Evolutionary conservation across 2,888 invertebrate species (phyloP), one percentile per base, ranked within the genome.

Genomic region (Mythimna ferrago): DNA sequence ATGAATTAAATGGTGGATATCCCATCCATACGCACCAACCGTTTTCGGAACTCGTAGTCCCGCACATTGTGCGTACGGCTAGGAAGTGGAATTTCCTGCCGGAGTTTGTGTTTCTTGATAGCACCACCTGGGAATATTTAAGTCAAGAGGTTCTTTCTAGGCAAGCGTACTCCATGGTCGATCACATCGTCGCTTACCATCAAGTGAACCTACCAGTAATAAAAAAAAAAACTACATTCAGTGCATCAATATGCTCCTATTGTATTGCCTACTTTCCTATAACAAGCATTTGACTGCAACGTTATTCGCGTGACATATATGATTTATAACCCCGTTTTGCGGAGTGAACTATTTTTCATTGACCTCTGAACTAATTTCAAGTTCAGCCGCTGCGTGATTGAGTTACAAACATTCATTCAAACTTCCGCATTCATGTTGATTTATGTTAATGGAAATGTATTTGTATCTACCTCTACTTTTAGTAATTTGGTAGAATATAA

Each of bases 301-400:
- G 14, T 44, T 9, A 38, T 62, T 80, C 48, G 75, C 77, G 81
- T 75, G 77, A 64, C 64, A 75, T 56, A 75, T 68, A 67, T 75
- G 68, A 74, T 60, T 80, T 57, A 56, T 11, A 53, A 53, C 44
- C 61, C 14, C 38, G 5, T 10, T 68, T 60, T 48, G 73, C 61
- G 14, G 61, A 66, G 44, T 69, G 41, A 81, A 75, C 65, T 63
- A 66, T 80, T 62, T 57, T n/a, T 21, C 65, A 81, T 69, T 81
- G 81, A 78, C 51, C 81, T 78, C 56, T 78, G 81, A 78, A 81
- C 81, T 75, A 81, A 75, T 75, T 75, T 76, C 81, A 78, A 78
- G 78, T 78, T 78, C 69, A 81, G 21, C 7, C 38, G 32, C 64
- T 75, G 64, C 81, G 68, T 81, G 77, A 80, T 78, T 67, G 68